Percentiles rank a stretch among this genome's conserved stretches.
These are phyloP conservation scores for Atherinomorus stipes DNA, from an alignment of 2,113 vertebrate genomes.

Conservation along the genomic window DNA sequence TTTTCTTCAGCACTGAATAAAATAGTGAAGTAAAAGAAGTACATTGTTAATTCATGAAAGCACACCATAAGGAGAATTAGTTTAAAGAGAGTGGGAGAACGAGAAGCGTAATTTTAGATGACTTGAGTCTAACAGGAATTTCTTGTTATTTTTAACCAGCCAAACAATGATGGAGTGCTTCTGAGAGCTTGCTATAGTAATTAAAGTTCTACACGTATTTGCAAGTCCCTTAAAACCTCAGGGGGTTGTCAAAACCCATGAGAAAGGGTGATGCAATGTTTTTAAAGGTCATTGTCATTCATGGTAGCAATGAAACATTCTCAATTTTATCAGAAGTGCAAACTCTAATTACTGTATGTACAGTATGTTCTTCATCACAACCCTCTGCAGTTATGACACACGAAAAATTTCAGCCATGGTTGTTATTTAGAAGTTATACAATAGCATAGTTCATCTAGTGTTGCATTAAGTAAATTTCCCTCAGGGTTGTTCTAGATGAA, in stretches of 20 bases:
- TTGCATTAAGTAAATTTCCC: neutral
- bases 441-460: neutral
- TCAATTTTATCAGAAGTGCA: slow-evolving; percentile 6
- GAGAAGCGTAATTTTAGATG: slow-evolving; percentile 4
- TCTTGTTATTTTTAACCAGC: slow-evolving; percentile 5
- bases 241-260: neutral
- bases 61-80: neutral
- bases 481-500: neutral
- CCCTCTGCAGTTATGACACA: neutral
- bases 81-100: neutral
- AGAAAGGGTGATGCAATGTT: slow-evolving; percentile 4
- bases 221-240: slow-evolving; percentile 13
- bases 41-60: neutral
- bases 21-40: neutral
- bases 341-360: neutral
- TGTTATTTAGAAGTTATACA: neutral
- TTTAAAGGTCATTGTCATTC: slow-evolving; percentile 21
- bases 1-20: neutral
- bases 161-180: neutral
- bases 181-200: slow-evolving; percentile 8
- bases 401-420: neutral
- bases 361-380: slow-evolving; percentile 19
- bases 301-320: slow-evolving; percentile 1
- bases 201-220: slow-evolving; percentile 31
- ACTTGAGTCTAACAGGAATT: slow-evolving; percentile 19